Percentiles rank a stretch among this genome's conserved stretches.
Evolutionary conservation across 2,888 invertebrate species (phyloP).

Genomic region (Agrotis ipsilon): DNA sequence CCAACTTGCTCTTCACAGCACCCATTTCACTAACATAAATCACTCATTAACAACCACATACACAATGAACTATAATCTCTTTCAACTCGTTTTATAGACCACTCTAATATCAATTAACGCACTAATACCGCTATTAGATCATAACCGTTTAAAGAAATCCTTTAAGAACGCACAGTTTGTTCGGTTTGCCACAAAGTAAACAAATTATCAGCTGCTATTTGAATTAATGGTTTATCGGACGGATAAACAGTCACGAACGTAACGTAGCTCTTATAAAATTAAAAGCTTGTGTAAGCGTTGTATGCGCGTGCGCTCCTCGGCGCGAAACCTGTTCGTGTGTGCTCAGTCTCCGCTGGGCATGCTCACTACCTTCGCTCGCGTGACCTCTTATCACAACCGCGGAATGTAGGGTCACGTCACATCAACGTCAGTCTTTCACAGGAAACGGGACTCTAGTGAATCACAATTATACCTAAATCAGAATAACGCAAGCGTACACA

Average conservation of each 20-base stretch:
- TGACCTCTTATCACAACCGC: slow-evolving; percentile 83
- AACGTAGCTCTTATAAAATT: slow-evolving; percentile 29
- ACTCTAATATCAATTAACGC: slow-evolving; percentile 75
- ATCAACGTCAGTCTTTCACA: slow-evolving; percentile 37
- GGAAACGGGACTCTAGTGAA: slow-evolving; percentile 55
- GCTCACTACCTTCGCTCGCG: slow-evolving; percentile 66
- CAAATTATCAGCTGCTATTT: slow-evolving; percentile 73
- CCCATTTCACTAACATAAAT: slow-evolving; percentile 76
- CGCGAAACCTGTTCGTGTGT: slow-evolving; percentile 76
- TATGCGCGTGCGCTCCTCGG: slow-evolving; percentile 77
- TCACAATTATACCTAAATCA: slow-evolving; percentile 54
- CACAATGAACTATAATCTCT: slow-evolving; percentile 54
- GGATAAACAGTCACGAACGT: slow-evolving; percentile 33
- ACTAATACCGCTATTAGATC: slow-evolving; percentile 77
- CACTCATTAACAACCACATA: slow-evolving; percentile 59
- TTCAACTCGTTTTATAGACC: slow-evolving; percentile 52
- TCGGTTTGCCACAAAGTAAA: slow-evolving; percentile 77
- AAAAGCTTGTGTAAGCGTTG: slow-evolving; percentile 28
- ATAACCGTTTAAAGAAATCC: slow-evolving; percentile 70
- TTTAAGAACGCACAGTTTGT: slow-evolving; percentile 51
- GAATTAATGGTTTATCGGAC: slow-evolving; percentile 65
- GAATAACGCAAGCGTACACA: slow-evolving; percentile 35
- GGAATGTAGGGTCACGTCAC: slow-evolving; percentile 59
- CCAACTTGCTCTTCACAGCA: slow-evolving; percentile 81
- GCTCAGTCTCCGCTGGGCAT: slow-evolving; percentile 60